phyloP scores from a whole-genome alignment of 2,888 invertebrate genomes.

The Hymenopus coronatus region DNA sequence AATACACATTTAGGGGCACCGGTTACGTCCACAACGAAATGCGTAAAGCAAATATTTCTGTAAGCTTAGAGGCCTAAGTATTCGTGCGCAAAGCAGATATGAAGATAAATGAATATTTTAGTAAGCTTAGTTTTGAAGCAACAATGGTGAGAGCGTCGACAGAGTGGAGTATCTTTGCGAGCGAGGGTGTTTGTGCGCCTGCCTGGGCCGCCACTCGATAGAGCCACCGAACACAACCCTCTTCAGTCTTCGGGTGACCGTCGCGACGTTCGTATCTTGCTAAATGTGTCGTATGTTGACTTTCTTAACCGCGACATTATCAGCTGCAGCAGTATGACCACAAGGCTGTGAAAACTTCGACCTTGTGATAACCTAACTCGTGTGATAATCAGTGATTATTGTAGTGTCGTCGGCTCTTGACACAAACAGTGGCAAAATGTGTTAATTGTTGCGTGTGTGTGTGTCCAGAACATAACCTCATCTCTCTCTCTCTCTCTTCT shows the following conservation, averaged over 20 bases:
- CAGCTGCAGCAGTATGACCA: no score
- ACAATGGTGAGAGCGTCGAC: neutral
- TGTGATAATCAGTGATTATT: neutral
- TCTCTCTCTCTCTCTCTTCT: no score
- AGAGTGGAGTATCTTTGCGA: constrained; percentile 11
- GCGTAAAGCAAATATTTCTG: no score
- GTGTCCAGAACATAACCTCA: neutral
- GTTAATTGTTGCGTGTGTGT: neutral
- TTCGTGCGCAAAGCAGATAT: no score
- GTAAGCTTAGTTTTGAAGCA: neutral
- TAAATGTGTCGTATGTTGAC: neutral
- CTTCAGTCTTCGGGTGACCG: constrained; percentile 1
- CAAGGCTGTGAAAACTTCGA: no score
- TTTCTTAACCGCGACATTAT: no score
- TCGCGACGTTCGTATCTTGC: neutral
- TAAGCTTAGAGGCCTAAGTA: no score
- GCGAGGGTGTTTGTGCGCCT: constrained; percentile 3
- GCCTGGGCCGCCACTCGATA: constrained; percentile 6
- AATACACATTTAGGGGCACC: no score
- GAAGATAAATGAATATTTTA: no score
- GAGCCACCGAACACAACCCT: neutral
- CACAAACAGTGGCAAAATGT: neutral
- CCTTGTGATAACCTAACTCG: neutral
- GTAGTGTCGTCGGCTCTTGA: neutral
- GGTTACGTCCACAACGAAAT: no score